Evolutionary conservation across 2,113 vertebrate species (phyloP), one percentile per base, ranked within the genome.

Genomic region (Nannobrachium achirus): DNA sequence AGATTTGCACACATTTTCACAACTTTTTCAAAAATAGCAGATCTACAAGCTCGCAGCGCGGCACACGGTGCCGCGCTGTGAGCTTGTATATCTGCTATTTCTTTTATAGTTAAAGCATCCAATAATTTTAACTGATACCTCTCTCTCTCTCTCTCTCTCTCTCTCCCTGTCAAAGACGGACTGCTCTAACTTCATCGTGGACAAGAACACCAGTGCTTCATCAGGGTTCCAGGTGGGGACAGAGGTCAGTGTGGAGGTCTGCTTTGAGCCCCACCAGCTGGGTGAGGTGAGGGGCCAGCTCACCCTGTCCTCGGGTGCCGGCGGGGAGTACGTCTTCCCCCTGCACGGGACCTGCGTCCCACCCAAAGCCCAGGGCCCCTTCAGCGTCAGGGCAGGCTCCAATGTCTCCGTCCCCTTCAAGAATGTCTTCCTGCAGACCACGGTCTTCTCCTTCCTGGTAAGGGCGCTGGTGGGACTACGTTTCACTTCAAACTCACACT

Each of bases 321-420:
- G 93, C 0, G 93, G 92, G 0, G 93, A 95, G 11, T 95, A 95
- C 60, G 14, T 61, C 61, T 91, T 97, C 74, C 94, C 94, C 0
- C 89, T 97, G 40, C 66, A 86, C 0, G 95, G 95, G 53, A 81
- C 85, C 4, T 93, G 93, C 33, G 70, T 90, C 1, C 82, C 89
- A 0, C 94, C 95, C 13, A 93, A 93, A 75, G 90, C 95, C 0
- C 95, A 96, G 73, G 95, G 96, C 1, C 94, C 94, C 1, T 90
- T 94, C 56, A 44, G 64, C 56, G 81, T 98, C 78, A 90, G 73
- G 50, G 76, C 89, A 0, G 86, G 95, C 0, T 74, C 67, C 79
- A 93, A 5, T 66, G 11, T 89, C 11, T n/a, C 86, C 25, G 95
- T 97, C 69, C 90, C 93, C 52, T 98, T 98, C 88, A 97, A 95